Base-by-base conservation (phyloP, 2,113 vertebrate genomes). In the Notarius lentiginosus region DNA sequence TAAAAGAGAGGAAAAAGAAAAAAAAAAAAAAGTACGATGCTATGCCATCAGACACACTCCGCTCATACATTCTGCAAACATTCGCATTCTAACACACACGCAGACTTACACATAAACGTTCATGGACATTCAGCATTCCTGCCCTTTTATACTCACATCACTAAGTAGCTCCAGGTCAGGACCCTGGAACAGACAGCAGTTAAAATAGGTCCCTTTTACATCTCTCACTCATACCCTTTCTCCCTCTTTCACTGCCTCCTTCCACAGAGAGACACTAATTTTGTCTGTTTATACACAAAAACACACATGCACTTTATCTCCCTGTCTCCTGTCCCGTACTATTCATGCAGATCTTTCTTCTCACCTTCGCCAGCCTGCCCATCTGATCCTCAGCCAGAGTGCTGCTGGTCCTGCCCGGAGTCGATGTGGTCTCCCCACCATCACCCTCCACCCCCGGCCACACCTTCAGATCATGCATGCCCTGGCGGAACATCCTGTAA, bases 391-490 rank as follows among this genome's bases (percentile, higher is more conserved):
- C 98, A 5, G 97, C 94, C 87, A 97, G 90, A 27, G 96, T 96
- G 91, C 97, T 99, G 94, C 97, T 98, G 72, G 98, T 98, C 88
- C 97, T 96, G 75, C 98, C 98, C 0, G 98, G 98, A 82, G 98
- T 99, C 92, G 91, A 96, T 84, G 97, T 99, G 87, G 96, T 97
- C 90, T 99, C 97, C 0, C 95, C 96, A 75, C 98, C 98, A 79
- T 99, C 98, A 53, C 98, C 98, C 93, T 98, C 97, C 55, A 99
- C 96, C 0, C 97, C 97, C 11, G 98, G 98, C 98, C 98, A 99
- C 75, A 99, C 98, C 91, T 99, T 99, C 91, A 99, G 94, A 90
- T 99, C 98, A 41, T 99, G 98, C 98, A 99, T 99, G 82, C 98
- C 98, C 93, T 99, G 98, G 14, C 97, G 96, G 90, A 99, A 99